A percentile compares a stretch with the other conserved stretches of the same genome.
phyloP scores from a whole-genome alignment of 2,113 vertebrate genomes.

The Corydoras maculifer region DNA sequence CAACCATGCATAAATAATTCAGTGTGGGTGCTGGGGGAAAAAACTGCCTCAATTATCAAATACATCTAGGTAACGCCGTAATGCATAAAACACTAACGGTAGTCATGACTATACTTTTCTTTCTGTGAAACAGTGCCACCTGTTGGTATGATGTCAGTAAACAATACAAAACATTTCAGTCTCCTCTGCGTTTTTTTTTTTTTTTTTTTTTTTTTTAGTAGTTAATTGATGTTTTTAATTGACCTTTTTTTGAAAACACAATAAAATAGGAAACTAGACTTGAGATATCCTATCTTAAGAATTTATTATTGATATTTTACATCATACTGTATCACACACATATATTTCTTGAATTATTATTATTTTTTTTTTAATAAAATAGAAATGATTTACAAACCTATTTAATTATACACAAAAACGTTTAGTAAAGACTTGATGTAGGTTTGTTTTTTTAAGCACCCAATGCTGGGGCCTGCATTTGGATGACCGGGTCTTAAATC shows the following conservation, averaged over 20 bases:
- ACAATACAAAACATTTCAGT: not conserved
- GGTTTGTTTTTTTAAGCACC: not conserved
- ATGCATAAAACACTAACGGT: constrained; percentile 28
- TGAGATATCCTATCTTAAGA: too few relatives aligned
- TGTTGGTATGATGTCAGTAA: constrained; percentile 36
- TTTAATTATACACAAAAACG: not conserved
- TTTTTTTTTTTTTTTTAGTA: too few relatives aligned
- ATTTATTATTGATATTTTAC: too few relatives aligned
- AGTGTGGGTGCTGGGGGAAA: constrained; percentile 8
- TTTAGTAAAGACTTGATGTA: not conserved
- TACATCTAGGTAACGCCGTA: constrained; percentile 13
- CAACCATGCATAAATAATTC: constrained; percentile 19
- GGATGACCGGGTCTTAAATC: constrained; percentile 18
- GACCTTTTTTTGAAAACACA: too few relatives aligned
- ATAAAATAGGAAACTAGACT: too few relatives aligned
- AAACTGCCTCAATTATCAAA: constrained; percentile 27
- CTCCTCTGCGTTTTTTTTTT: too few relatives aligned
- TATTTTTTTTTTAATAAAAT: too few relatives aligned
- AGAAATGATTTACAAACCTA: not conserved
- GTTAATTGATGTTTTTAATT: too few relatives aligned
- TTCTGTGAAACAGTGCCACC: constrained; percentile 55
- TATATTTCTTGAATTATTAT: too few relatives aligned
- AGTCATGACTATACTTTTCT: not conserved
- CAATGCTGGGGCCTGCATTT: not conserved
- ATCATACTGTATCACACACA: too few relatives aligned